These are phyloP conservation scores for Rosalia funebris DNA, from an alignment of 2,888 invertebrate genomes.

Conservation along the genomic window DNA sequence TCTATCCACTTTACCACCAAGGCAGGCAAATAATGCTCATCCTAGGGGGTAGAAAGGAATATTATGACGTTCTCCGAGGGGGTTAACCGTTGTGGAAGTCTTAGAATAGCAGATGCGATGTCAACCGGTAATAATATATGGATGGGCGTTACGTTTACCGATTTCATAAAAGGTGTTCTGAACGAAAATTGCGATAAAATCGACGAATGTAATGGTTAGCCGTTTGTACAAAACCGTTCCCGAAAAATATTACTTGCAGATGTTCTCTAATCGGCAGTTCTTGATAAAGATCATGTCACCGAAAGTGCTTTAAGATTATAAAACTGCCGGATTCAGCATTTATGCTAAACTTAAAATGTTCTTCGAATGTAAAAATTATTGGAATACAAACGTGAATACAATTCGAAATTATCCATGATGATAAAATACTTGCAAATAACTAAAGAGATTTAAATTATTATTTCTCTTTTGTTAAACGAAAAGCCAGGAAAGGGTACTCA, in stretches of 20 bases:
- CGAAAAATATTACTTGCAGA: conserved; percentile 16
- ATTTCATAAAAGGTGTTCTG: conserved; percentile 45
- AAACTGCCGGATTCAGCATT: too few species aligned
- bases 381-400: too few species aligned
- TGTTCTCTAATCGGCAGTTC: conserved; percentile 4
- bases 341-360: too few species aligned
- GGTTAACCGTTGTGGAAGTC: conserved; percentile 47
- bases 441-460: too few species aligned
- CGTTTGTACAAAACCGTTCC: not conserved
- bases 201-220: conserved; percentile 28
- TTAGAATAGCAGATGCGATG: conserved; percentile 54
- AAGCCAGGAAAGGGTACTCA: too few species aligned
- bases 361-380: too few species aligned
- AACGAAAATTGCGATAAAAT: conserved; percentile 48
- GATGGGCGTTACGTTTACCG: conserved; percentile 51
- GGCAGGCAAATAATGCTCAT: conserved; percentile 54
- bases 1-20: conserved; percentile 56
- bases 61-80: conserved; percentile 61
- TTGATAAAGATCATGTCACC: conserved; percentile 7
- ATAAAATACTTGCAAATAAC: too few species aligned
- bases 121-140: conserved; percentile 52
- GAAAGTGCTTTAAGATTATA: conserved; percentile 4
- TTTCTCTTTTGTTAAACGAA: too few species aligned
- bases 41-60: conserved; percentile 60
- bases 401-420: too few species aligned